phyloP scores from a whole-genome alignment of 2,113 vertebrate genomes.

The Halcyon senegalensis region DNA sequence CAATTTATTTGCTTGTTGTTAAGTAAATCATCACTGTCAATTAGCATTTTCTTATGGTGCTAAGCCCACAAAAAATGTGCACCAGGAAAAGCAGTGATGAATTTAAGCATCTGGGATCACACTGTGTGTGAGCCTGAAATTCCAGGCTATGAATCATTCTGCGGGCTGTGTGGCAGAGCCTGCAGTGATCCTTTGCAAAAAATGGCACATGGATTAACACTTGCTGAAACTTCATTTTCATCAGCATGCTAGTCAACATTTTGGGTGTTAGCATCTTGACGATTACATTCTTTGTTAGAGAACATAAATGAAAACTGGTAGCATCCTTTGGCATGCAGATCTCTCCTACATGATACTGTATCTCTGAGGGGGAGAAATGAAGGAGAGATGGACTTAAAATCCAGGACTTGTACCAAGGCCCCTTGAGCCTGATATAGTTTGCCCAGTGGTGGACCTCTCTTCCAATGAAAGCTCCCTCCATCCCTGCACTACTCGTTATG shows the following conservation, averaged over 20 bases:
- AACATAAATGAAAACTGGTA: not conserved
- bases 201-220: not conserved
- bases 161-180: not conserved
- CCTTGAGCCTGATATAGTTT: too few species aligned
- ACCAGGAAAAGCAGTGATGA: not conserved
- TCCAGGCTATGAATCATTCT: slow-evolving; percentile 42
- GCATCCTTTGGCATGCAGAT: not conserved
- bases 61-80: not conserved
- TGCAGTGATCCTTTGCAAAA: not conserved
- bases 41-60: not conserved
- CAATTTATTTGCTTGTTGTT: not conserved
- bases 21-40: not conserved
- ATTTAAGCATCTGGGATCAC: not conserved
- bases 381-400: not conserved
- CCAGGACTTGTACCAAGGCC: not conserved
- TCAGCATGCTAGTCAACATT: not conserved
- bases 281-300: not conserved
- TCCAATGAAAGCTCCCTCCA: not conserved
- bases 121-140: not conserved
- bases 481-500: not conserved
- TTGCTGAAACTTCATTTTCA: slow-evolving; percentile 12
- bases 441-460: too few species aligned
- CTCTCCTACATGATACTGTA: not conserved
- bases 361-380: not conserved
- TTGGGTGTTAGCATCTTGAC: not conserved